These are phyloP conservation scores for Ruditapes philippinarum DNA, from an alignment of 1,140 invertebrate species.

Conservation along the genomic window DNA sequence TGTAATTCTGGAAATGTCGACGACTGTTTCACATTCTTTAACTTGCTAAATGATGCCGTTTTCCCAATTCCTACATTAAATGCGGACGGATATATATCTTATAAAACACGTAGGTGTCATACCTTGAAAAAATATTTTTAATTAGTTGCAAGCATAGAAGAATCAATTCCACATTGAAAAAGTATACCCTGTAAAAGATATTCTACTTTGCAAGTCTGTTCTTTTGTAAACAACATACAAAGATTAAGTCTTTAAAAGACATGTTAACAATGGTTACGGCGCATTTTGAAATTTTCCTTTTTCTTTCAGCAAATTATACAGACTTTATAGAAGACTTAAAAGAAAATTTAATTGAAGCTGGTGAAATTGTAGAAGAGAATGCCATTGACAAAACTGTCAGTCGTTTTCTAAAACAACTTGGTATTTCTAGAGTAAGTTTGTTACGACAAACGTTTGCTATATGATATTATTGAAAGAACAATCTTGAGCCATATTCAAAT, in stretches of 20 bases:
- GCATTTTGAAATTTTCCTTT: too few relatives aligned
- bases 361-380: neutral
- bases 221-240: too few relatives aligned
- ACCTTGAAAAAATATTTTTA: too few relatives aligned
- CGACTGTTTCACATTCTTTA: conserved; percentile 9
- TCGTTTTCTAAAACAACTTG: neutral
- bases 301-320: conserved; percentile 7
- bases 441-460: too few relatives aligned
- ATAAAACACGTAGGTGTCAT: neutral
- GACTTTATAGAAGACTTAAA: neutral
- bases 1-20: neutral
- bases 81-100: neutral
- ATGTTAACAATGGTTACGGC: too few relatives aligned
- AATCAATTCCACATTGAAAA: too few relatives aligned
- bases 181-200: too few relatives aligned
- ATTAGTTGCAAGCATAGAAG: too few relatives aligned
- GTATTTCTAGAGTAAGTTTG: neutral
- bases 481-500: too few relatives aligned
- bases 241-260: too few relatives aligned
- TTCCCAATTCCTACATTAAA: conserved; percentile 16
- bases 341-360: neutral
- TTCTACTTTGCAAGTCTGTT: too few relatives aligned
- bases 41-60: conserved; percentile 44
- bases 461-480: too few relatives aligned
- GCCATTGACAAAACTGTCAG: neutral